Percentiles rank a stretch among this genome's conserved stretches.
Evolutionary conservation across 2,797 vertebrate genomes (phyloP).

Genomic region (Peromyscus aztecus): DNA sequence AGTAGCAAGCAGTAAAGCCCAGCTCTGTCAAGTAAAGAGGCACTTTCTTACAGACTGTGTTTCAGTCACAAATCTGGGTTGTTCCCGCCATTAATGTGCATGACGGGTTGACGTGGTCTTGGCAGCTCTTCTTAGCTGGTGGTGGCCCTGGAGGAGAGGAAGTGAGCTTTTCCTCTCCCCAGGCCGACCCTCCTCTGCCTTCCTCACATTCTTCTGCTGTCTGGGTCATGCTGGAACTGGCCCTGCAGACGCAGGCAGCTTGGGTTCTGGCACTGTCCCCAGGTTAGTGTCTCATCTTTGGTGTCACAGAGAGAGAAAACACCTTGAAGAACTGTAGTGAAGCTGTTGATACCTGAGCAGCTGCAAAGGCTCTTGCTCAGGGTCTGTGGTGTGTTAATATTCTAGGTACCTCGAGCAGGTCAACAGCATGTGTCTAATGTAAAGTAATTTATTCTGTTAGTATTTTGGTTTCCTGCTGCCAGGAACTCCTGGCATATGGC

Average conservation of each 20-base stretch:
- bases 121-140: slow-evolving; percentile 50
- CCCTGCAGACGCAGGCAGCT: not conserved
- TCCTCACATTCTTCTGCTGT: slow-evolving; percentile 48
- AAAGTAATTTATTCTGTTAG: slow-evolving; percentile 78
- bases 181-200: slow-evolving; percentile 34
- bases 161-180: not conserved
- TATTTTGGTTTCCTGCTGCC: slow-evolving; percentile 73
- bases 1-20: not conserved
- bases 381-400: slow-evolving; percentile 59
- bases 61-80: slow-evolving; percentile 36
- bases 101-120: slow-evolving; percentile 25
- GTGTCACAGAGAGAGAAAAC: slow-evolving; percentile 51
- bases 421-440: slow-evolving; percentile 67
- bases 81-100: not conserved
- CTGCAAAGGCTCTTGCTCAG: not conserved
- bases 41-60: slow-evolving; percentile 10
- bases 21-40: not conserved
- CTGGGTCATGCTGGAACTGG: slow-evolving; percentile 55
- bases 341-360: not conserved
- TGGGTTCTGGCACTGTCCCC: slow-evolving; percentile 49
- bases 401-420: slow-evolving; percentile 59
- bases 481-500: slow-evolving; percentile 76
- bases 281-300: slow-evolving; percentile 18
- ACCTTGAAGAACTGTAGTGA: slow-evolving; percentile 58
- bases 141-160: slow-evolving; percentile 10